Evolutionary conservation across 30 jellyfish, hydroid and myxozoan genomes (phyloP), one percentile per base, ranked within the genome.

Genomic region (Aurelia coerulea): DNA sequence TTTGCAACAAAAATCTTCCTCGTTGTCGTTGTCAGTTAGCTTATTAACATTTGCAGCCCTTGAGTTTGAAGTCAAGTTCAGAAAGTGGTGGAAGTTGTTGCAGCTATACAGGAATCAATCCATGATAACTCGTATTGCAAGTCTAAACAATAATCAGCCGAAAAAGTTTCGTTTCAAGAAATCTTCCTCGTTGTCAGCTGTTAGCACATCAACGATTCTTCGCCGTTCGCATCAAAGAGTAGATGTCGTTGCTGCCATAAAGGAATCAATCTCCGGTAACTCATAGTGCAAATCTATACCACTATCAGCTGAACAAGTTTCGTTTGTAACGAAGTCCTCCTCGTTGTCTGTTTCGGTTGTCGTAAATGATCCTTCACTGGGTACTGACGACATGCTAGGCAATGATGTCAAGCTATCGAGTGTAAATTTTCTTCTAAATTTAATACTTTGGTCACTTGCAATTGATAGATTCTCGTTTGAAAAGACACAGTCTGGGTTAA

Each of bases 161-260:
- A 46, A 9, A 2, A 6, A 46, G 56, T 46, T 46, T 46, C 56
- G 56, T 46, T 46, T 46, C 14, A 46, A 0, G 15, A 46, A 46
- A 46, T 46, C 11, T 46, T 46, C 56, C 13, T 46, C 56, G 56
- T 46, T 46, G 56, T 46, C 15, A 46, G 56, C 2, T 46, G 56
- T 46, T 4, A 46, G 12, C 15, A 46, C 56, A 9, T 46, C 0
- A 46, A 4, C 1, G 8, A 46, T 7, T 46, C 56, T 46, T 5
- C 49, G 0, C 56, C 16, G 56, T 46, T 46, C 8, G 56, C 56
- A n/a, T 70, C 65, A 70, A 70, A 70, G 23, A 4, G 80, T 56
- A 14, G 89, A 64, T 16, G 89, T 79, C 29, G 88, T 19, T 14
- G 93, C 88, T 32, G 85, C 53, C 64, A 73, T 78, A 41, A 84